Percentiles rank a stretch among this genome's conserved stretches.
Evolutionary conservation across 1,140 invertebrate species (phyloP).

Genomic region (Drosophila miranda): DNA sequence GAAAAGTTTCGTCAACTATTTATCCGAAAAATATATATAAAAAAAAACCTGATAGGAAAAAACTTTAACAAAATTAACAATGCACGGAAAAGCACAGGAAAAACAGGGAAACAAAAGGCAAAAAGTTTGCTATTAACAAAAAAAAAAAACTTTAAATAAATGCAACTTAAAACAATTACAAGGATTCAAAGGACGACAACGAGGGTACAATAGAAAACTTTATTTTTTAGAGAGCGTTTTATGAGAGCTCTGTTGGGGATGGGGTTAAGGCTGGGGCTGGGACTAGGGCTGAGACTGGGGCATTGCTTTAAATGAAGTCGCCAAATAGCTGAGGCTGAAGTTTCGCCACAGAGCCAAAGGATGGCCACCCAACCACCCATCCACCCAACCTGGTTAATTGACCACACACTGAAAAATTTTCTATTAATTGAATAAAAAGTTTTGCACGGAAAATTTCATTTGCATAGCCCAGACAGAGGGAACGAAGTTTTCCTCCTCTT

Average conservation of each 20-base stretch:
- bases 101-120: slow-evolving; percentile 37
- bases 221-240: slow-evolving; percentile 37
- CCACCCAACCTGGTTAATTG: slow-evolving; percentile 56
- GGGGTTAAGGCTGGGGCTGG: no score
- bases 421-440: slow-evolving; percentile 70
- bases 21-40: slow-evolving; percentile 25
- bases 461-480: slow-evolving; percentile 18
- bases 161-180: slow-evolving; percentile 76
- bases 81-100: slow-evolving; percentile 20
- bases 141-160: slow-evolving; percentile 63
- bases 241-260: slow-evolving; percentile 14
- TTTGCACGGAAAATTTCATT: slow-evolving; percentile 52
- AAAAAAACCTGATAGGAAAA: slow-evolving; percentile 53
- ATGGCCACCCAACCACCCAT: neutral
- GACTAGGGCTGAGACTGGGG: neutral
- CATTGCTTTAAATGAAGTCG: slow-evolving; percentile 66
- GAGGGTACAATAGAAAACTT: slow-evolving; percentile 50
- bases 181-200: slow-evolving; percentile 39
- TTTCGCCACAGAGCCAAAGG: slow-evolving; percentile 18
- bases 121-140: slow-evolving; percentile 48
- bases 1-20: slow-evolving; percentile 41
- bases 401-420: slow-evolving; percentile 51
- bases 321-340: slow-evolving; percentile 45
- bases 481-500: neutral
- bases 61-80: slow-evolving; percentile 72